Base-by-base conservation (phyloP, 1,140 invertebrate species). In the Drosophila sturtevanti region DNA sequence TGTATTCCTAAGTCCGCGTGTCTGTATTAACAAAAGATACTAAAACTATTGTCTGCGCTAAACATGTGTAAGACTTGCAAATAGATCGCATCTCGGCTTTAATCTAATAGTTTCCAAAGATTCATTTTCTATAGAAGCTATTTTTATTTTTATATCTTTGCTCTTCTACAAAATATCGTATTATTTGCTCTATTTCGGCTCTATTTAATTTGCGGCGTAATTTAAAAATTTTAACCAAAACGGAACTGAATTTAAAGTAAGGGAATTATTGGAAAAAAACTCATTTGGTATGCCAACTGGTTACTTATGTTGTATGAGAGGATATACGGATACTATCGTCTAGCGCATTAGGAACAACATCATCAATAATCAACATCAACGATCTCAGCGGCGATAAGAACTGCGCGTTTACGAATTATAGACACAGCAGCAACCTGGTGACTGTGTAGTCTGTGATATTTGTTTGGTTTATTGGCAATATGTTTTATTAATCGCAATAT, bases 391-490 rank as follows among this genome's bases (percentile, higher is more conserved):
- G 31, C 78, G 41, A 48, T 55, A 44, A 34, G 58, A 73, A 18
- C 64, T 37, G 59, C 77, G 81, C 81, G 72, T 77, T 84, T 58
- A 72, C 56, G 70, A 73, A 48, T 79, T 76, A 89, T 75, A 90
- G 72, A 82, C 85, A 84, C 81, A 90, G 78, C 81, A 81, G 76
- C 81, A 73, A 89, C 70, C 76, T 76, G 90, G 90, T 92, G 89
- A 92, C 89, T 92, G 89, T 91, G 77, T 86, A 91, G 90, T 91
- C 84, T 81, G 82, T 91, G 78, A 76, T 77, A 81, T 68, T 31
- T 68, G 7, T 63, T 38, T 35, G 58, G 51, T 63, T 61, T 52
- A 61, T 67, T 64, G 44, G 60, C 14, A 56, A 56, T 4, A 41
- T 48, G 27, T 56, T 38, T 52, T 63, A 59, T 77, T 81, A 79